These are phyloP conservation scores for Cyrtonyx montezumae DNA, from an alignment of 2,113 vertebrate genomes.

Conservation along the genomic window DNA sequence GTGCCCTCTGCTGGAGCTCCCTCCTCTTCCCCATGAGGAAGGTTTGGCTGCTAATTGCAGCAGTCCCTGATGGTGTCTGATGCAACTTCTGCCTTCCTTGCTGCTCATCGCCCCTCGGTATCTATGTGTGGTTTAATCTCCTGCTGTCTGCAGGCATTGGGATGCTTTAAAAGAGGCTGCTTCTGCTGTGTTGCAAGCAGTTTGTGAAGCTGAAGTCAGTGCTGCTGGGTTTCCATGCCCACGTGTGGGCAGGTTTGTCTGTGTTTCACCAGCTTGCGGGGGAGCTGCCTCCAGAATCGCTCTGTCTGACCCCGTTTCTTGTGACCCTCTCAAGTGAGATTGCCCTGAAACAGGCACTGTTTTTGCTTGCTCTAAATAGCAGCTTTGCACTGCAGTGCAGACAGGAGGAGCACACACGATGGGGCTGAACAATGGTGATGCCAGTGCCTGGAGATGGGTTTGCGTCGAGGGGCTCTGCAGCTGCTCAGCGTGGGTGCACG, in stretches of 20 bases:
- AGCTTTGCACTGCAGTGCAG: fast-evolving
- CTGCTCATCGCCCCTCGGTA: too few relatives aligned
- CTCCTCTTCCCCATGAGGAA: not conserved
- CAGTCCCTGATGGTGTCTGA: fast-evolving
- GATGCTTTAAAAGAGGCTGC: not conserved
- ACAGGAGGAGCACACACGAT: fast-evolving
- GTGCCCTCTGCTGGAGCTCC: not conserved
- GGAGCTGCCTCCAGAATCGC: not conserved
- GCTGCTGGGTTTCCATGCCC: fast-evolving
- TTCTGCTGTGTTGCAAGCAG: fast-evolving
- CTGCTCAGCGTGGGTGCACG: not conserved
- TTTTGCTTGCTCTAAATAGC: not conserved
- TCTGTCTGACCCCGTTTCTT: not conserved
- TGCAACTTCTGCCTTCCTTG: not conserved
- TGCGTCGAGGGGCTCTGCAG: not conserved
- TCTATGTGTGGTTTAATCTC: not conserved
- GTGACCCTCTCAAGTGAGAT: too few relatives aligned
- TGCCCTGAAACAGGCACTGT: not conserved
- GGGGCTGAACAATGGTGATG: fast-evolving
- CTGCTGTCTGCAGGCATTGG: not conserved
- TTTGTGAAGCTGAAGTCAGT: not conserved
- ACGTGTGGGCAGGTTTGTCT: not conserved
- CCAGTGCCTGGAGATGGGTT: not conserved
- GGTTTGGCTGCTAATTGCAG: fast-evolving
- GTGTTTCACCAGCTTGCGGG: not conserved